Evolutionary conservation across 2,113 vertebrate species (phyloP).

Genomic region (Labeo catla): DNA sequence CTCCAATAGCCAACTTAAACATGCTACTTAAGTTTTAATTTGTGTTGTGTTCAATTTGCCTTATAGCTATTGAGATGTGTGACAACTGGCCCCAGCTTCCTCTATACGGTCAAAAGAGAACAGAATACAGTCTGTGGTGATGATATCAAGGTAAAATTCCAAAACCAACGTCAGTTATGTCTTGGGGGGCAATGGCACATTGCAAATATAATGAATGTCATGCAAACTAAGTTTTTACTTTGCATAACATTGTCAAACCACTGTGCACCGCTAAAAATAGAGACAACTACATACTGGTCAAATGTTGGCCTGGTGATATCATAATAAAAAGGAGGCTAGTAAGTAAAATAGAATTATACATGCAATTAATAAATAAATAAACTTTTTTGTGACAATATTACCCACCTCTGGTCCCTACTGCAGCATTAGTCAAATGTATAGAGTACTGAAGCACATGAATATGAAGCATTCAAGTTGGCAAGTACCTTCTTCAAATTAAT

Average conservation of each 20-base stretch:
- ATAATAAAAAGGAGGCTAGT: neutral
- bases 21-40: too few relatives aligned
- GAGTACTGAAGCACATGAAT: neutral
- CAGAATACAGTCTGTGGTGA: neutral
- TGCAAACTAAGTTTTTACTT: constrained; percentile 52
- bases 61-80: too few relatives aligned
- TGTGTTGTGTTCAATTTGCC: too few relatives aligned
- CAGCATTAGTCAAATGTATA: neutral
- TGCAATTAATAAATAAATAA: neutral
- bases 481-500: neutral
- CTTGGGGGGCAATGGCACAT: constrained; percentile 34
- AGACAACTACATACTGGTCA: neutral
- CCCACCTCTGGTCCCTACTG: neutral
- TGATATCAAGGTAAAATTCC: neutral
- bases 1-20: too few relatives aligned
- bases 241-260: constrained; percentile 48
- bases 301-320: neutral
- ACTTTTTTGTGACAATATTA: neutral
- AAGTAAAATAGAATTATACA: neutral
- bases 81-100: too few relatives aligned
- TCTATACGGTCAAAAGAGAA: too few relatives aligned
- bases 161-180: neutral
- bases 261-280: neutral
- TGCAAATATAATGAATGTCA: constrained; percentile 52
- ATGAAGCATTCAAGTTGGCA: neutral